phyloP scores from a whole-genome alignment of 2,113 vertebrate genomes.

The Grammomys dolichurus region DNA sequence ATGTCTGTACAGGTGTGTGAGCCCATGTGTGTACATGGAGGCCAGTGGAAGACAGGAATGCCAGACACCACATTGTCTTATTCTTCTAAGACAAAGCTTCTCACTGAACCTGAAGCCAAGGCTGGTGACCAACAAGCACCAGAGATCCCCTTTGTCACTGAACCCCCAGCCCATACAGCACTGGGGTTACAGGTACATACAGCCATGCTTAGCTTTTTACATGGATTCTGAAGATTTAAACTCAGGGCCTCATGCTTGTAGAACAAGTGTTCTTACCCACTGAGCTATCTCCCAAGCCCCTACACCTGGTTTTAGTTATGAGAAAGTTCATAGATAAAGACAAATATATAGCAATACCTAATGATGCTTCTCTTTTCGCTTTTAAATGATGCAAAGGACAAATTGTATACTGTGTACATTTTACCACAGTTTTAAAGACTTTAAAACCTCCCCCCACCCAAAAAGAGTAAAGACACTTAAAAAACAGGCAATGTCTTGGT shows the following conservation, averaged over 20 bases:
- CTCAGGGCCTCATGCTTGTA: not conserved
- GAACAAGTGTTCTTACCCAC: not conserved
- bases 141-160: not conserved
- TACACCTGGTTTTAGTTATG: not conserved
- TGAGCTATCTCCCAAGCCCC: not conserved
- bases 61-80: not conserved
- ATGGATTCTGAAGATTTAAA: not conserved
- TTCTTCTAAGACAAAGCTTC: not conserved
- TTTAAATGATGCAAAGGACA: not conserved
- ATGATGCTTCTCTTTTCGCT: not conserved
- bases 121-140: not conserved
- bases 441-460: not conserved
- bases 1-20: not conserved
- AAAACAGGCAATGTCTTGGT: not conserved
- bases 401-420: not conserved
- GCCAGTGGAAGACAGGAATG: not conserved
- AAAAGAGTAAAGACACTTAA: not conserved
- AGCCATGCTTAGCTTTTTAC: not conserved
- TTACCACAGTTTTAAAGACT: not conserved
- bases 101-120: not conserved
- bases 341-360: rapidly evolving
- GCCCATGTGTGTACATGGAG: not conserved
- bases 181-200: not conserved
- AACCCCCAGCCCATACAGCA: not conserved
- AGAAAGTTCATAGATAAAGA: not conserved